Evolutionary conservation across 64 coral and sea anemone species (phyloP), one percentile per base, ranked within the genome.

Genomic region (Montipora sp.): DNA sequence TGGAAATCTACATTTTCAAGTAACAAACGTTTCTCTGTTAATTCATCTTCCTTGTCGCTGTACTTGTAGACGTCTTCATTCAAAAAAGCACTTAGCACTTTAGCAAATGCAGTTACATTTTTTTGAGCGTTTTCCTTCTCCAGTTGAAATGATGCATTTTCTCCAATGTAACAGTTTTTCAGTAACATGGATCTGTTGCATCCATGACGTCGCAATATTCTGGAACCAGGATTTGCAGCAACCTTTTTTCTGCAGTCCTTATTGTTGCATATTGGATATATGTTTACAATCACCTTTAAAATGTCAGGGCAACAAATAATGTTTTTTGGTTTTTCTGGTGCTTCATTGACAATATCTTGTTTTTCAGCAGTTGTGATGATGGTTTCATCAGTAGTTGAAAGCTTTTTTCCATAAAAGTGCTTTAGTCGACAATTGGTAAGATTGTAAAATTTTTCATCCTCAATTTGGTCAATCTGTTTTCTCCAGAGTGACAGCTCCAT

Each of bases 381-480:
- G 5, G 51, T 55, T 55, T 55, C 9, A 10, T 55, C 51, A 7
- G 51, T 55, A 10, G 51, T 55, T 55, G 51, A 55, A 5, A 55
- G 51, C 51, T 36, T 55, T 55, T 55, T 55, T 55, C 51, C 3
- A 55, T 55, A 0, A 55, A 55, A 55, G 0, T 55, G 51, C 51
- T 55, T 55, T 47, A 50, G 51, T 58, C 53, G 13, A 7, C 78
- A 80, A 58, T 80, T 80, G 49, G 45, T 80, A 20, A 80, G 78
- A 47, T 50, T 80, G 53, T 58, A 80, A 80, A 80, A 80, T 20
- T 80, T 61, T 47, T 19, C 24, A 16, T 22, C 51, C 68, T 43
- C 9, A 3, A 84, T 50, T 21, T 46, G 58, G 13, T 84, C 55
- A n/a, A 84, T 84, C 1, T 65, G 14, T 14, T 84, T 18, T 12